Conservation (phyloP, 2,888 invertebrate species). For the Eupithecia dodoneata region DNA sequence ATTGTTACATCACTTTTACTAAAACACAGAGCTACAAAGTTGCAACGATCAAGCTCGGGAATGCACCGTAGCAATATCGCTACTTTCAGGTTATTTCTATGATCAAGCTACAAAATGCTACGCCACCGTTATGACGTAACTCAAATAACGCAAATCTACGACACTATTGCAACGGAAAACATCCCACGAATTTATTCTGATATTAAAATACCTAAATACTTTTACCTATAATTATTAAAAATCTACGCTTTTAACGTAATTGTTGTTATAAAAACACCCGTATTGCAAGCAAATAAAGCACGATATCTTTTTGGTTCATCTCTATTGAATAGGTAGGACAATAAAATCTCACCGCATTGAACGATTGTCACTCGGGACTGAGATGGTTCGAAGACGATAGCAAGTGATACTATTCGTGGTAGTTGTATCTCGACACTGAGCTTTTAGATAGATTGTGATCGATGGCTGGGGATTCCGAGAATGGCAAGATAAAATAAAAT, state of each 20-base stretch:
- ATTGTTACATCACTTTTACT: not conserved
- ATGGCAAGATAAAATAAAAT: slow-evolving; percentile 9
- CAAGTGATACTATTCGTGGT: slow-evolving; percentile 45
- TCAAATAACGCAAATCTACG: not conserved
- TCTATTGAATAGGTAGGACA: slow-evolving; percentile 45
- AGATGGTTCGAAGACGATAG: slow-evolving; percentile 43
- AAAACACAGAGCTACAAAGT: no score
- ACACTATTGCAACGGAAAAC: not conserved
- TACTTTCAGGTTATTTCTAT: not conserved
- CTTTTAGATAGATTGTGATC: slow-evolving; percentile 47
- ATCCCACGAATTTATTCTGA: not conserved
- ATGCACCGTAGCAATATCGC: not conserved
- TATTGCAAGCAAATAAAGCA: not conserved
- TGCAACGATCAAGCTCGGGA: not conserved
- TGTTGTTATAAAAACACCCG: not conserved
- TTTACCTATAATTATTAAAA: not conserved
- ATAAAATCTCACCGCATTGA: slow-evolving; percentile 46
- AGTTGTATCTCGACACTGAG: slow-evolving; percentile 40
- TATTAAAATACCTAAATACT: not conserved
- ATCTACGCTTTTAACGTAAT: not conserved
- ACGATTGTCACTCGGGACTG: slow-evolving; percentile 51
- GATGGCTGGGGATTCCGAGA: slow-evolving; percentile 37
- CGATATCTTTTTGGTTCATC: slow-evolving; percentile 13
- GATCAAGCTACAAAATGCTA: not conserved
- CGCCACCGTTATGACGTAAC: not conserved